Evolutionary conservation across 2,113 vertebrate species (phyloP).

Genomic region (Bufo bufo): DNA sequence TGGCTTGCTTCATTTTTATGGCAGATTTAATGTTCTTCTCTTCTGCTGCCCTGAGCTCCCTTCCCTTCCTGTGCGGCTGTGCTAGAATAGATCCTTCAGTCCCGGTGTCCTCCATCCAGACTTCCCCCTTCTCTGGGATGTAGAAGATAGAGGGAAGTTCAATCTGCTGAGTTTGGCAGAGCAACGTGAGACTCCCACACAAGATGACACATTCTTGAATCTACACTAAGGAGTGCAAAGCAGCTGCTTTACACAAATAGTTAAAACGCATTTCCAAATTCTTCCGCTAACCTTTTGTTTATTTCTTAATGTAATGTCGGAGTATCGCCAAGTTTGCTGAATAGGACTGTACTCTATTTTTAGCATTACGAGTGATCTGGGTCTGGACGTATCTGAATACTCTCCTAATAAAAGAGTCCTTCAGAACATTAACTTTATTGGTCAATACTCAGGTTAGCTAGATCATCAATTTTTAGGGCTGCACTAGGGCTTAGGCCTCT

Average conservation of each 20-base stretch:
- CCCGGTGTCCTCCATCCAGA: background rate
- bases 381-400: background rate
- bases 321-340: background rate
- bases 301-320: background rate
- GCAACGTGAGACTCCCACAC: constrained; percentile 74
- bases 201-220: constrained; percentile 75
- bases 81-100: constrained; percentile 29
- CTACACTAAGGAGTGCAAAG: background rate
- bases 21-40: constrained; percentile 1
- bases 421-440: too few species aligned
- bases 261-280: constrained; percentile 6
- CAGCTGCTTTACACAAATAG: constrained; percentile 27
- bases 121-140: background rate
- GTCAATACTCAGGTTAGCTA: too few species aligned
- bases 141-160: background rate
- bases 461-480: too few species aligned
- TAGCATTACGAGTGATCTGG: background rate
- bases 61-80: constrained; percentile 3
- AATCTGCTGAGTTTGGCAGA: constrained; percentile 64
- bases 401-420: background rate
- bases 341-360: background rate
- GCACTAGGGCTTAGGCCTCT: too few species aligned
- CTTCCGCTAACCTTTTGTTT: background rate
- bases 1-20: constrained; percentile 14
- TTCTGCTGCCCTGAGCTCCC: constrained; percentile 27